phyloP scores from a whole-genome alignment of 1,140 invertebrate genomes.

The Bombus waltoni region DNA sequence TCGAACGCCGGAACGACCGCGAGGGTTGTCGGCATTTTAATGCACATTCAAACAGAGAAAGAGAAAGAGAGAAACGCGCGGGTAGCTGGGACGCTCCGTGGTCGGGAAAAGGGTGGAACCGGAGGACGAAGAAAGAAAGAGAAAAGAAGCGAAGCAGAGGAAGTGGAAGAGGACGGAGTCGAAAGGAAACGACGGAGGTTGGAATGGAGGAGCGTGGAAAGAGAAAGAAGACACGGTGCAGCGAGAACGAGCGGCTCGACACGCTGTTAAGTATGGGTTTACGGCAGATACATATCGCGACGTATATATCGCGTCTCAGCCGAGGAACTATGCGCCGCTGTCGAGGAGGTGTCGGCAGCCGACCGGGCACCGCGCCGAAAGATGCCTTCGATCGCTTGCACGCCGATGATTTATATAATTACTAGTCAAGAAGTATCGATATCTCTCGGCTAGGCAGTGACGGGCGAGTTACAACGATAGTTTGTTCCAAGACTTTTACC shows the following conservation, averaged over 20 bases:
- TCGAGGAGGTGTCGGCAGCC: slow-evolving; percentile 59
- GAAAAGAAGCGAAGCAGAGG: slow-evolving; percentile 3
- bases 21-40: slow-evolving; percentile 64
- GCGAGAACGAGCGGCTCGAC: slow-evolving; percentile 57
- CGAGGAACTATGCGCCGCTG: slow-evolving; percentile 58
- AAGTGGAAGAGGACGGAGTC: slow-evolving; percentile 22
- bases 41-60: slow-evolving; percentile 20
- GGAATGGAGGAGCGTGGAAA: background rate
- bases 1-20: slow-evolving; percentile 25
- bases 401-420: slow-evolving; percentile 41
- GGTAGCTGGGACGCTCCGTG: background rate
- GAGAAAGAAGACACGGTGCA: slow-evolving; percentile 45
- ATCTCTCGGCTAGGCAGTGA: background rate
- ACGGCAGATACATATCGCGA: slow-evolving; percentile 69
- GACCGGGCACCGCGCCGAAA: slow-evolving; percentile 5
- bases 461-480: background rate
- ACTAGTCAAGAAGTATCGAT: background rate
- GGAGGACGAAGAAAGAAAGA: background rate
- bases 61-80: background rate
- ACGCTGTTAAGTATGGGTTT: slow-evolving; percentile 72
- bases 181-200: slow-evolving; percentile 27
- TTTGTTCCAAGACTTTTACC: background rate
- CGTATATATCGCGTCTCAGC: slow-evolving; percentile 66
- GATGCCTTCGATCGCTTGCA: slow-evolving; percentile 14
- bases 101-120: background rate